A percentile compares a stretch with the other conserved stretches of the same genome.
These are phyloP conservation scores for Anguilla rostrata DNA, from an alignment of 2,113 vertebrate species.

Conservation along the genomic window DNA sequence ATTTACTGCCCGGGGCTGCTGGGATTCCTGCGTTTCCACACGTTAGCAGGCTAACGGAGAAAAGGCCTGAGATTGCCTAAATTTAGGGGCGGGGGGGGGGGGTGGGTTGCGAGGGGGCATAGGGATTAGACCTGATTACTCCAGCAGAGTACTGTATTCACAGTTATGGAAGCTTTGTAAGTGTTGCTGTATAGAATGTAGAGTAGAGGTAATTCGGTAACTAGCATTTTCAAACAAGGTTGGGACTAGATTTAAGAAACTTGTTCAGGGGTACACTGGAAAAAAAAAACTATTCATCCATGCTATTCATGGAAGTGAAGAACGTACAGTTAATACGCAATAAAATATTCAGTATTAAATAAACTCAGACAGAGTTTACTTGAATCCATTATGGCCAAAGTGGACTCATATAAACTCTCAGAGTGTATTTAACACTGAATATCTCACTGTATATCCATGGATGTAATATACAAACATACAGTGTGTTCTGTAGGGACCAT, in stretches of 20 bases:
- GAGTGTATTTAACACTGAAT: too few species aligned
- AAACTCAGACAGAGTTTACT: too few species aligned
- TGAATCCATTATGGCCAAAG: too few species aligned
- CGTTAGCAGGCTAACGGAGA: slow-evolving; percentile 37
- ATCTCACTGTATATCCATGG: too few species aligned
- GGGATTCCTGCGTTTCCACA: slow-evolving; percentile 45
- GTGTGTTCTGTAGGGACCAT: neutral
- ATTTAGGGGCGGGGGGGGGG: neutral
- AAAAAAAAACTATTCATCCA: neutral
- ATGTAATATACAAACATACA: neutral
- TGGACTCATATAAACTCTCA: too few species aligned
- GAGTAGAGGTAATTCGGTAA: neutral
- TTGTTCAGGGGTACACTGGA: neutral
- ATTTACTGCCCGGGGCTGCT: slow-evolving; percentile 50
- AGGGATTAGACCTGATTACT: slow-evolving; percentile 20
- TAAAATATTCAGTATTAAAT: too few species aligned
- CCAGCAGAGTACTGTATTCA: neutral
- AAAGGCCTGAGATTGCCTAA: neutral
- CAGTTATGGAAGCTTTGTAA: too few species aligned
- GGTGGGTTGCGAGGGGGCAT: neutral
- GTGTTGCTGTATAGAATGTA: too few species aligned
- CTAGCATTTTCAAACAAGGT: neutral
- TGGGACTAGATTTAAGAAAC: neutral
- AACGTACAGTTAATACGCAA: too few species aligned
- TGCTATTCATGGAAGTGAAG: too few species aligned